These are phyloP conservation scores for Tineola bisselliella DNA, from an alignment of 2,888 invertebrate species.

Conservation along the genomic window DNA sequence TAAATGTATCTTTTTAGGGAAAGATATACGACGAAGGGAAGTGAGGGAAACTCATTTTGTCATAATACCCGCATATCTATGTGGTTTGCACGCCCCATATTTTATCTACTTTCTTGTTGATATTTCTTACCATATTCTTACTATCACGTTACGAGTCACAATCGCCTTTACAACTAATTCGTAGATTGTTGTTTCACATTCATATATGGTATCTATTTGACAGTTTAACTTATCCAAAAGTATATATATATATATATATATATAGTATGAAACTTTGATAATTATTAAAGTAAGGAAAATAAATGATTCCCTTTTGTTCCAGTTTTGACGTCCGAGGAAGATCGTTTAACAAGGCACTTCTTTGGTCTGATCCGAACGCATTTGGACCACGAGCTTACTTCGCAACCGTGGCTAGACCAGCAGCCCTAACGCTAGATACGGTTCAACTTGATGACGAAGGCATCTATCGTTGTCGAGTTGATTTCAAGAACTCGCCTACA, in stretches of 20 bases:
- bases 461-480: constrained; percentile 86
- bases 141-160: neutral
- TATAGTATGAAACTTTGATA: no score
- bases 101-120: neutral
- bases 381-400: constrained; percentile 89
- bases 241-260: no score
- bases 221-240: no score
- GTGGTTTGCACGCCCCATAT: neutral
- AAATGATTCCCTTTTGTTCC: constrained; percentile 21
- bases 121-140: neutral
- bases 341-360: constrained; percentile 81
- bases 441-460: constrained; percentile 89
- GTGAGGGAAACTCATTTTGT: neutral
- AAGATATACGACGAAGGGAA: neutral
- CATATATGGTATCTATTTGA: no score
- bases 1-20: neutral
- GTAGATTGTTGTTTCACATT: no score
- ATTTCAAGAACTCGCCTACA: constrained; percentile 89
- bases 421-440: constrained; percentile 82
- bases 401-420: constrained; percentile 82
- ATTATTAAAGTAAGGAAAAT: no score
- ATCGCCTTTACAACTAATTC: neutral
- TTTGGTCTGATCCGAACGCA: constrained; percentile 84
- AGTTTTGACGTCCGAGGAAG: constrained; percentile 89
- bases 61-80: neutral